phyloP scores from a whole-genome alignment of 2,888 invertebrate species.

The Drosophila pseudotalamancana region DNA sequence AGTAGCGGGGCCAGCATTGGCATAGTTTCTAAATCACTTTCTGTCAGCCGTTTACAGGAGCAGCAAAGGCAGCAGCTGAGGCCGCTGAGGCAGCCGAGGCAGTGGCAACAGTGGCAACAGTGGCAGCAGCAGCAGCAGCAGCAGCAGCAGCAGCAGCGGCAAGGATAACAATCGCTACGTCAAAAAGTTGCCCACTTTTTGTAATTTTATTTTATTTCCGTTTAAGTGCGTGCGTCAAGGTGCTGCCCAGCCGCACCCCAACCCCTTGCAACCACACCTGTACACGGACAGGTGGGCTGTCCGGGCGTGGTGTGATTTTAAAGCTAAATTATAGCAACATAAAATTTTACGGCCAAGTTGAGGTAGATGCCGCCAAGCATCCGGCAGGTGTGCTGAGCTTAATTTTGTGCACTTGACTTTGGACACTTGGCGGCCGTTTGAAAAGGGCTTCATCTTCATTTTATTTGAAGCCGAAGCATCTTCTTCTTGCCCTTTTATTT shows the following conservation, averaged over 20 bases:
- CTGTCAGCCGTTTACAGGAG: slow-evolving; percentile 68
- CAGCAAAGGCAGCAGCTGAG: slow-evolving; percentile 22
- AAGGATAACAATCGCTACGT: slow-evolving; percentile 75
- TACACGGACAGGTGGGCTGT: too few relatives aligned
- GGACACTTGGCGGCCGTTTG: slow-evolving; percentile 73
- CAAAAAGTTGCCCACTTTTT: slow-evolving; percentile 79
- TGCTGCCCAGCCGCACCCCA: slow-evolving; percentile 22
- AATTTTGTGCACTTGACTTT: slow-evolving; percentile 73
- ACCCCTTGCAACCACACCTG: not conserved
- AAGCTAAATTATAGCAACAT: slow-evolving; percentile 76
- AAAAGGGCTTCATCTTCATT: slow-evolving; percentile 64
- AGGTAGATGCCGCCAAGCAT: slow-evolving; percentile 31
- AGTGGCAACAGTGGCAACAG: slow-evolving; percentile 68
- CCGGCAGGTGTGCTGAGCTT: slow-evolving; percentile 73
- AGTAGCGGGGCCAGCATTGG: slow-evolving; percentile 30
- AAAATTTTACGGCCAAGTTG: slow-evolving; percentile 70
- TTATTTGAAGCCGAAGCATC: slow-evolving; percentile 56
- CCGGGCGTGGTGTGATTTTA: slow-evolving; percentile 62
- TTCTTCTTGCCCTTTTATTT: slow-evolving; percentile 13
- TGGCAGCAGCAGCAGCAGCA: slow-evolving; percentile 49
- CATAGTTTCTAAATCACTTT: slow-evolving; percentile 78
- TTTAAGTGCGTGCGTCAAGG: slow-evolving; percentile 70
- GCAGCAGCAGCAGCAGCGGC: slow-evolving; percentile 24
- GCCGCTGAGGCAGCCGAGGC: slow-evolving; percentile 17
- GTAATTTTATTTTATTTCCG: slow-evolving; percentile 79